A percentile compares a stretch with the other conserved stretches of the same genome.
phyloP scores from a whole-genome alignment of 2,113 vertebrate genomes.

The Salvelinus fontinalis region DNA sequence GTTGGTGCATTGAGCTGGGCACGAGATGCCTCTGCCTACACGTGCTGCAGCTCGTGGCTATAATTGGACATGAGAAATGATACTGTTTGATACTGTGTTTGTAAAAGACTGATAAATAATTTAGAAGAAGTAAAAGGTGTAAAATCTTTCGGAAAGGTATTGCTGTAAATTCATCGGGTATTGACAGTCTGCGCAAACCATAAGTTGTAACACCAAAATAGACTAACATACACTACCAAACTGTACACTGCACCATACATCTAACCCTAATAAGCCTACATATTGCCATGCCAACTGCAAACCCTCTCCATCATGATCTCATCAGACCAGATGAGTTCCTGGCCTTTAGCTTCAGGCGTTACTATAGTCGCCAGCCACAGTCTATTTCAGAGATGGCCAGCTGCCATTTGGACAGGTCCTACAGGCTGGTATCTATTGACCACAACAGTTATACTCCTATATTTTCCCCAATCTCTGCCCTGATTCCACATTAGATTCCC shows the following conservation, averaged over 20 bases:
- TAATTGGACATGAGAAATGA: slow-evolving; percentile 40
- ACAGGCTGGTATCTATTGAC: slow-evolving; percentile 28
- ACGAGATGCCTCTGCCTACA: slow-evolving; percentile 51
- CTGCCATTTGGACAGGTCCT: slow-evolving; percentile 5
- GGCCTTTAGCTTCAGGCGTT: slow-evolving; percentile 18
- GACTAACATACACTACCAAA: too few relatives aligned
- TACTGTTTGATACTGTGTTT: not conserved
- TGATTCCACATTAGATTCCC: not conserved
- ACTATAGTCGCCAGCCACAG: slow-evolving; percentile 22
- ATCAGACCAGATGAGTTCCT: slow-evolving; percentile 23
- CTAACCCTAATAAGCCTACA: too few relatives aligned
- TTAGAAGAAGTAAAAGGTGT: too few relatives aligned
- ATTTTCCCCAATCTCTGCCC: not conserved
- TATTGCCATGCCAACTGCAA: slow-evolving; percentile 8
- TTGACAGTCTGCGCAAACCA: too few relatives aligned
- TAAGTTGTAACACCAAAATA: too few relatives aligned
- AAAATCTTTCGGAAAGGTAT: too few relatives aligned
- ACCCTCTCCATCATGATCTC: slow-evolving; percentile 10
- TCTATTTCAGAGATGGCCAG: slow-evolving; percentile 36
- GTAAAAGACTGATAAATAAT: too few relatives aligned
- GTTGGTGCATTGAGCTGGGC: slow-evolving; percentile 46
- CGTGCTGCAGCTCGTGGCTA: slow-evolving; percentile 54
- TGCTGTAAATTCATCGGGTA: too few relatives aligned
- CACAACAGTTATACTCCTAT: not conserved
- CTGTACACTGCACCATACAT: too few relatives aligned